A percentile compares a stretch with the other conserved stretches of the same genome.
Conservation (phyloP, 2,797 vertebrate genomes). For the Carcharodon carcharias region DNA sequence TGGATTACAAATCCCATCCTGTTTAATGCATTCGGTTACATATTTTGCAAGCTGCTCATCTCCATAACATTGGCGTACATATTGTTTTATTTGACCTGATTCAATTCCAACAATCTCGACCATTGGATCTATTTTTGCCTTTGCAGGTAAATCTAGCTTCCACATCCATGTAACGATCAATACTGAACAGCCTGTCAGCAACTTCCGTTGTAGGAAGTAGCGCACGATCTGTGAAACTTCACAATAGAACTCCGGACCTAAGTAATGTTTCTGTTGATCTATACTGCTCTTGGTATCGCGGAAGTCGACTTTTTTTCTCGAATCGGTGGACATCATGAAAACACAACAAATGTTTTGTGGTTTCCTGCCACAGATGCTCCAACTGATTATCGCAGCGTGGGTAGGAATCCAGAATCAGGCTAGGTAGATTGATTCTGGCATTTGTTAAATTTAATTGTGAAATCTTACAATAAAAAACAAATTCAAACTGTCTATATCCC, state of each 20-base stretch:
- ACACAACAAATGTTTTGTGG: neutral
- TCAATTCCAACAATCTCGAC: constrained; percentile 57
- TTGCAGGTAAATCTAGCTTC: neutral
- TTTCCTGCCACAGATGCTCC: neutral
- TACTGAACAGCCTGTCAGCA: constrained; percentile 56
- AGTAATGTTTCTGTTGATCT: too few relatives aligned
- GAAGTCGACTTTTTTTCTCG: too few relatives aligned
- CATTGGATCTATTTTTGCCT: constrained; percentile 31
- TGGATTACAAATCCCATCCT: neutral
- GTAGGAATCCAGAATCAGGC: neutral
- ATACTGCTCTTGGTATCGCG: too few relatives aligned
- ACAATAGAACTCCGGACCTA: neutral
- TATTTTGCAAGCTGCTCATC: constrained; percentile 44
- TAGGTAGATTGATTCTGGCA: neutral
- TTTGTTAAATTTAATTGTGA: neutral
- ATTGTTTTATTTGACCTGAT: constrained; percentile 53
- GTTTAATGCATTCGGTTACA: constrained; percentile 3
- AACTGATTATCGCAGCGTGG: neutral
- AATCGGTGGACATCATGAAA: neutral
- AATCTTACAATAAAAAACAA: neutral
- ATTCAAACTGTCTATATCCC: neutral
- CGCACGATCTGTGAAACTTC: constrained; percentile 48
- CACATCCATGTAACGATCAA: constrained; percentile 46
- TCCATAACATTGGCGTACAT: constrained; percentile 52
- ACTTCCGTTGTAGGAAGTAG: constrained; percentile 55